Evolutionary conservation across 2,113 vertebrate species (phyloP).

Genomic region (Notarius lentiginosus): DNA sequence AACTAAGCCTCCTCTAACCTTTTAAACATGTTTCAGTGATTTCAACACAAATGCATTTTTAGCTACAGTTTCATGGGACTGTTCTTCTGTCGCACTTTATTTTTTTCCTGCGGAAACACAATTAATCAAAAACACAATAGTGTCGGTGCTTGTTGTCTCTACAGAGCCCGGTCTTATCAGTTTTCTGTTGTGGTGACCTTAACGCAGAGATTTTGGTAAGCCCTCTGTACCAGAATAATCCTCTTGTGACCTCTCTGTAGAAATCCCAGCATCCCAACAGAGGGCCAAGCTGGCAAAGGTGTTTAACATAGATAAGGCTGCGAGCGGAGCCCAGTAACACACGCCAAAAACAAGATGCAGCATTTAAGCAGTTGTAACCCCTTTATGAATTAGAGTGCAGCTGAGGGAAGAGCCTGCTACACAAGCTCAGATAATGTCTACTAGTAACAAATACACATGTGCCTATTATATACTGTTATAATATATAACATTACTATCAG

Average conservation of each 20-base stretch:
- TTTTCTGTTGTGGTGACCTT: slow-evolving; percentile 69
- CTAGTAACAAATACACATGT: not conserved
- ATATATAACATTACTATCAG: not conserved
- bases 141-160: slow-evolving; percentile 51
- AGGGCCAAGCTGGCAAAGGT: slow-evolving; percentile 67
- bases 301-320: slow-evolving; percentile 73
- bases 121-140: slow-evolving; percentile 48
- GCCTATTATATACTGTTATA: not conserved
- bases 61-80: slow-evolving; percentile 10
- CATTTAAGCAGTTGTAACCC: slow-evolving; percentile 60
- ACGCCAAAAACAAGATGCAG: slow-evolving; percentile 43
- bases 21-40: slow-evolving; percentile 1
- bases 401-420: slow-evolving; percentile 21
- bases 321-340: slow-evolving; percentile 51
- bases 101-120: slow-evolving; percentile 40
- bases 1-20: not conserved
- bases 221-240: slow-evolving; percentile 61
- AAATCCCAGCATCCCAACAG: slow-evolving; percentile 65
- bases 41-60: slow-evolving; percentile 22
- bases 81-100: slow-evolving; percentile 16
- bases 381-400: slow-evolving; percentile 52
- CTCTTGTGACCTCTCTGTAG: slow-evolving; percentile 61
- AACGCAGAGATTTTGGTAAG: slow-evolving; percentile 58
- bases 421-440: slow-evolving; percentile 42
- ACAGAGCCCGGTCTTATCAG: slow-evolving; percentile 63